Percentiles rank a stretch among this genome's conserved stretches.
Conservation (phyloP, 2,113 vertebrate species). For the Aptenodytes patagonicus region DNA sequence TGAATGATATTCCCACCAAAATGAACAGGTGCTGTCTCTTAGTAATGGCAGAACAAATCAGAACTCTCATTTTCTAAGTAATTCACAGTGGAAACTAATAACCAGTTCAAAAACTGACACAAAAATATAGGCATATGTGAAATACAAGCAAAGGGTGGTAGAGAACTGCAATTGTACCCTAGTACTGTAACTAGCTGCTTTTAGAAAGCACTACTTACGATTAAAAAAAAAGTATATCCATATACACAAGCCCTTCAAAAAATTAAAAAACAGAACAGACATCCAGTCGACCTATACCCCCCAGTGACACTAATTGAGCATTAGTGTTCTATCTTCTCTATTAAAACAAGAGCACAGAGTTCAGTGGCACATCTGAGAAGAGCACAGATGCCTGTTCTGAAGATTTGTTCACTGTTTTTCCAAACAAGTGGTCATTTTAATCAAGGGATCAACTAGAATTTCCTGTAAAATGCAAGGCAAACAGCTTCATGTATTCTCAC, state of each 20-base stretch:
- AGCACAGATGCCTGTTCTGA: not conserved
- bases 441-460: not conserved
- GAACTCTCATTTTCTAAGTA: not conserved
- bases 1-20: not conserved
- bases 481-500: not conserved
- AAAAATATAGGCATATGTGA: not conserved
- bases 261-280: not conserved
- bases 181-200: not conserved
- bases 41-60: not conserved
- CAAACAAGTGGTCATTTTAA: not conserved
- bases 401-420: not conserved
- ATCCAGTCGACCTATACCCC: rapidly evolving
- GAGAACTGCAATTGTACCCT: not conserved
- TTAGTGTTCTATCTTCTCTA: not conserved
- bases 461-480: not conserved
- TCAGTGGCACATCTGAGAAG: not conserved
- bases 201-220: not conserved
- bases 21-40: not conserved
- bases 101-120: not conserved
- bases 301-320: not conserved
- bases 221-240: not conserved
- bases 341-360: not conserved
- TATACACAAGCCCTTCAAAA: not conserved
- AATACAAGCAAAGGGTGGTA: not conserved
- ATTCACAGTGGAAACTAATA: not conserved